phyloP scores from a whole-genome alignment of 2,888 invertebrate species.

The Labia minor region DNA sequence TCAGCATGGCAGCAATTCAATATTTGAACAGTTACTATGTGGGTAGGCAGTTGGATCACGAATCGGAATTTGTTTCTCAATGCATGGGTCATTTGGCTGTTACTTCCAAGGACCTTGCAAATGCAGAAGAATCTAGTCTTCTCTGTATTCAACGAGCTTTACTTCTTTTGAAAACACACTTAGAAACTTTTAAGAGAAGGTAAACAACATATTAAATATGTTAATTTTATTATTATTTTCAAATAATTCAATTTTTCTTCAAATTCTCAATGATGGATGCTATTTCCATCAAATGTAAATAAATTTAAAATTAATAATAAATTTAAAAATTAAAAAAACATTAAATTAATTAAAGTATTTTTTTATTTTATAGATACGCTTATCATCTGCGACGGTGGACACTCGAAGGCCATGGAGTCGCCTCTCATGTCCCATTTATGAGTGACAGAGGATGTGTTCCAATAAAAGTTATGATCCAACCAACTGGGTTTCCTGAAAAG shows the following conservation, averaged over 20 bases:
- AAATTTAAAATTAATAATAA: too few relatives aligned
- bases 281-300: too few relatives aligned
- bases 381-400: conserved; percentile 84
- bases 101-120: conserved; percentile 60
- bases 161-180: conserved; percentile 76
- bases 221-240: too few relatives aligned
- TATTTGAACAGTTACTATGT: conserved; percentile 90
- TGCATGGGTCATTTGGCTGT: conserved; percentile 86
- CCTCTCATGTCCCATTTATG: conserved; percentile 60
- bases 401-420: conserved; percentile 66
- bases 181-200: conserved; percentile 81
- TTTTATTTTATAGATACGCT: conserved; percentile 51
- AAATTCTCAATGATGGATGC: too few relatives aligned
- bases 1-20: conserved; percentile 88
- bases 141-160: conserved; percentile 84
- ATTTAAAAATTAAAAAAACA: too few relatives aligned
- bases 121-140: conserved; percentile 65
- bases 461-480: conserved; percentile 72
- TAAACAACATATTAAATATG: conserved; percentile 30
- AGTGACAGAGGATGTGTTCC: conserved; percentile 49
- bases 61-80: conserved; percentile 83
- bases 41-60: conserved; percentile 79
- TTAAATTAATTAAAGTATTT: too few relatives aligned
- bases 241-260: neutral
- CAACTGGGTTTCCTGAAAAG: conserved; percentile 77